These are phyloP conservation scores for Struthio camelus DNA, from an alignment of 2,113 vertebrate genomes.

Conservation along the genomic window DNA sequence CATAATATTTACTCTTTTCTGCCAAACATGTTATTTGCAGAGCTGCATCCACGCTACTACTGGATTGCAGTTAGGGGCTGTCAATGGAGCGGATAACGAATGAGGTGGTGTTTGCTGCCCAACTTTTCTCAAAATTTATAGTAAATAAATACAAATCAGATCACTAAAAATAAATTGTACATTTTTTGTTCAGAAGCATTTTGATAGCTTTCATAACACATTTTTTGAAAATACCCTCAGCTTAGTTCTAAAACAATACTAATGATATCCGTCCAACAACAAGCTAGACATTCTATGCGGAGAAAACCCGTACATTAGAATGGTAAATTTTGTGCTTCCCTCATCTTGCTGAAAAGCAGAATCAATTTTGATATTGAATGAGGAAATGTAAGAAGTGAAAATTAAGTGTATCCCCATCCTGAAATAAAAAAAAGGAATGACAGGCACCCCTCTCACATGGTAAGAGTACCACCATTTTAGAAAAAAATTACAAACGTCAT, in stretches of 20 bases:
- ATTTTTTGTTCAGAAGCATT: background rate
- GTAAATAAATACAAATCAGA: background rate
- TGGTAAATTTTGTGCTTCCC: background rate
- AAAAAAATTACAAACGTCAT: background rate
- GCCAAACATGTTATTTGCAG: background rate
- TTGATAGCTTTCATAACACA: background rate
- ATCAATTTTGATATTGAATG: background rate
- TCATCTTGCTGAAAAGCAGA: background rate
- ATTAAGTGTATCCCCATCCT: background rate
- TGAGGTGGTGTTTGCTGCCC: background rate
- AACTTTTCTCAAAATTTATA: background rate
- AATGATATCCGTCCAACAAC: background rate
- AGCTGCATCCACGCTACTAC: background rate
- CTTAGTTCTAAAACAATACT: background rate
- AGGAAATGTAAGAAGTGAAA: background rate
- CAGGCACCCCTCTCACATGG: background rate
- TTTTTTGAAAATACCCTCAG: background rate
- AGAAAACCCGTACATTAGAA: background rate
- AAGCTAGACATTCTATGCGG: background rate
- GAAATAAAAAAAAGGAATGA: background rate
- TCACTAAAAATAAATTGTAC: background rate
- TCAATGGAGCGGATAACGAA: background rate
- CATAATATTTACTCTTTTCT: background rate
- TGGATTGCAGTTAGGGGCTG: background rate
- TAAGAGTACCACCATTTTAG: background rate